Conservation (phyloP, 2,113 vertebrate species). For the Ivindomyrus marchei region DNA sequence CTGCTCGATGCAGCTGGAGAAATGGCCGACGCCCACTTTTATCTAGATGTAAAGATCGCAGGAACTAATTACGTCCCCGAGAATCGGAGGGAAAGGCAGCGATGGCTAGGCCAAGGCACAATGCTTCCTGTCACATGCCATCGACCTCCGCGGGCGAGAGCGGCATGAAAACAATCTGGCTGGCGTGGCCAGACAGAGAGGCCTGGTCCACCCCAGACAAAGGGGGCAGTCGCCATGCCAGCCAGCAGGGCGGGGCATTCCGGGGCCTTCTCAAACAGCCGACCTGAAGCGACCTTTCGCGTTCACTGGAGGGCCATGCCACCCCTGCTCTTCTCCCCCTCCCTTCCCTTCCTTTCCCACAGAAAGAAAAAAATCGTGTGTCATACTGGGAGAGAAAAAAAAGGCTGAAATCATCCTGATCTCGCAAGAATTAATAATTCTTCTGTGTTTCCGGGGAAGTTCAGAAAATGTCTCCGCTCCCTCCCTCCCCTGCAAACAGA, state of each 20-base stretch:
- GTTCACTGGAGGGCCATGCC: neutral
- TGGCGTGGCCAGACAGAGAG: neutral
- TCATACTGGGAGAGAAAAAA: neutral
- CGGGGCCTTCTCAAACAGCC: neutral
- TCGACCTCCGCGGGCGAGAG: slow-evolving; percentile 1
- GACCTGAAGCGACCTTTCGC: neutral
- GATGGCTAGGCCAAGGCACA: neutral
- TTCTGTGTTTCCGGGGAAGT: neutral
- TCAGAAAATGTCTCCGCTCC: neutral
- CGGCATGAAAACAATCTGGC: slow-evolving; percentile 20
- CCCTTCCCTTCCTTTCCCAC: neutral
- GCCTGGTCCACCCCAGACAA: slow-evolving; percentile 8
- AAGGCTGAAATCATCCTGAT: neutral
- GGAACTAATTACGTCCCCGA: slow-evolving; percentile 24
- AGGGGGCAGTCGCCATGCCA: neutral
- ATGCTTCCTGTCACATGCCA: slow-evolving; percentile 25
- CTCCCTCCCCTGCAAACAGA: neutral
- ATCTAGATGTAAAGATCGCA: slow-evolving; percentile 27
- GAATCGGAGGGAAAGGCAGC: slow-evolving; percentile 19
- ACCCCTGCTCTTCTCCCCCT: neutral
- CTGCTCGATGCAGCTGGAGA: slow-evolving; percentile 14
- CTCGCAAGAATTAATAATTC: neutral
- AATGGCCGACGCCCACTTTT: slow-evolving; percentile 18
- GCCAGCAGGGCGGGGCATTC: neutral
- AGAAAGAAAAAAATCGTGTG: neutral